Evolutionary conservation across 2,888 invertebrate species (phyloP).

Genomic region (Syrphus vitripennis): DNA sequence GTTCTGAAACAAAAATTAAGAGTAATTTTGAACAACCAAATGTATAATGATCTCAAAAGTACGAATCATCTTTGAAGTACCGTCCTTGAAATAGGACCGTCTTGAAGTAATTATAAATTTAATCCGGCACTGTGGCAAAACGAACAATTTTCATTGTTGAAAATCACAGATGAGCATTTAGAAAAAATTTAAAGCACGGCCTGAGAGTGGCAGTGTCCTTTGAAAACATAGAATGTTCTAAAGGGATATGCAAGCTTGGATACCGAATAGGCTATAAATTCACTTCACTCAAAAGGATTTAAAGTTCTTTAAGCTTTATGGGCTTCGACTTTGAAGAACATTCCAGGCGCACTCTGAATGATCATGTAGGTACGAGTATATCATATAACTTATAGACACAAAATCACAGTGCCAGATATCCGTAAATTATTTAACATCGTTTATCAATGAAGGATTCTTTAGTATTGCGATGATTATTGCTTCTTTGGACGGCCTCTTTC

Average conservation of each 20-base stretch:
- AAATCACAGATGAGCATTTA: not conserved
- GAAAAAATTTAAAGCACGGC: not conserved
- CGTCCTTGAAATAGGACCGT: too few species aligned
- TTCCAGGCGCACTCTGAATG: not conserved
- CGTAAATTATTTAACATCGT: constrained; percentile 59
- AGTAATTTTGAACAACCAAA: too few species aligned
- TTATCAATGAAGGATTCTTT: constrained; percentile 28
- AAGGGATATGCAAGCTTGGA: not conserved
- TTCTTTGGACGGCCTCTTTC: constrained; percentile 7
- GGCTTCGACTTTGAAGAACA: constrained; percentile 1
- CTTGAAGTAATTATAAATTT: too few species aligned
- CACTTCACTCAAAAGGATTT: constrained; percentile 7
- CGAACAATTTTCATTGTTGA: not conserved
- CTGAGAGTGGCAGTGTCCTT: not conserved
- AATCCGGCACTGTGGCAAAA: not conserved
- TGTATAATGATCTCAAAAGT: too few species aligned
- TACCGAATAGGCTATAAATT: constrained; percentile 9
- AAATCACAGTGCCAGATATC: constrained; percentile 45
- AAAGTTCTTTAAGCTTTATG: constrained; percentile 18
- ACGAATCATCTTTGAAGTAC: too few species aligned
- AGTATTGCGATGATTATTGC: not conserved
- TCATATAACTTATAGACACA: not conserved
- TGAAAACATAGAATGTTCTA: not conserved
- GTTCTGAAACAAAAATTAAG: too few species aligned
- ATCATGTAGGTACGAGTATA: not conserved